These are phyloP conservation scores for Mustela erminea DNA, from an alignment of 2,797 vertebrate species.

Conservation along the genomic window DNA sequence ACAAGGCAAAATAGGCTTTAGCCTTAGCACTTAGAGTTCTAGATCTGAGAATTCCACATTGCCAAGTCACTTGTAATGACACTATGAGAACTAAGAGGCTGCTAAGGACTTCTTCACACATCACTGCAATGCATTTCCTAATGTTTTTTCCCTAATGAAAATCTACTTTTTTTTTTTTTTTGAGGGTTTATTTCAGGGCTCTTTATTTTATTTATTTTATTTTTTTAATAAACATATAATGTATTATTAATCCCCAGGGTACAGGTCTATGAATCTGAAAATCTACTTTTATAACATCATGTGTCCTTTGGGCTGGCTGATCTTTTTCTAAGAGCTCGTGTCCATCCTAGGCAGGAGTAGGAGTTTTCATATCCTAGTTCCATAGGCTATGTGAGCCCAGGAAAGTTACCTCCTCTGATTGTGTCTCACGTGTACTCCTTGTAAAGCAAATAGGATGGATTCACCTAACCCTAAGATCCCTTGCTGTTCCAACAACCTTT, in stretches of 20 bases:
- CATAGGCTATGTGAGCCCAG: not conserved
- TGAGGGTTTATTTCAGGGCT: no score
- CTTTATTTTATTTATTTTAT: no score
- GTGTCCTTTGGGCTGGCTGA: not conserved
- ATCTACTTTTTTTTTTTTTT: not conserved
- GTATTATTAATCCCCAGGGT: no score
- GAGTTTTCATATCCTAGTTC: not conserved
- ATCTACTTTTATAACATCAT: not conserved
- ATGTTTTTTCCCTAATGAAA: slow-evolving; percentile 19
- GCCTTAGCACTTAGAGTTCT: not conserved
- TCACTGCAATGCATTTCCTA: not conserved
- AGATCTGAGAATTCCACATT: not conserved
- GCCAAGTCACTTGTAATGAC: not conserved
- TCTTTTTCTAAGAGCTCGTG: not conserved
- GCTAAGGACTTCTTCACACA: not conserved
- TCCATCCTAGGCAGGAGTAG: not conserved
- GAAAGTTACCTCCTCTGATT: not conserved
- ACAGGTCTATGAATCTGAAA: not conserved
- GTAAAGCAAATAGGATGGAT: not conserved
- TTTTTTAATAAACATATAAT: no score
- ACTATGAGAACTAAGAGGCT: not conserved
- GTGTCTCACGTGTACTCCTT: not conserved
- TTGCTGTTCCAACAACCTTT: not conserved
- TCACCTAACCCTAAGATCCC: not conserved
- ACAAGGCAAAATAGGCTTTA: not conserved